A percentile compares a stretch with the other conserved stretches of the same genome.
Evolutionary conservation across 30 jellyfish, hydroid and myxozoan species (phyloP).

Genomic region (Aurelia sp.): DNA sequence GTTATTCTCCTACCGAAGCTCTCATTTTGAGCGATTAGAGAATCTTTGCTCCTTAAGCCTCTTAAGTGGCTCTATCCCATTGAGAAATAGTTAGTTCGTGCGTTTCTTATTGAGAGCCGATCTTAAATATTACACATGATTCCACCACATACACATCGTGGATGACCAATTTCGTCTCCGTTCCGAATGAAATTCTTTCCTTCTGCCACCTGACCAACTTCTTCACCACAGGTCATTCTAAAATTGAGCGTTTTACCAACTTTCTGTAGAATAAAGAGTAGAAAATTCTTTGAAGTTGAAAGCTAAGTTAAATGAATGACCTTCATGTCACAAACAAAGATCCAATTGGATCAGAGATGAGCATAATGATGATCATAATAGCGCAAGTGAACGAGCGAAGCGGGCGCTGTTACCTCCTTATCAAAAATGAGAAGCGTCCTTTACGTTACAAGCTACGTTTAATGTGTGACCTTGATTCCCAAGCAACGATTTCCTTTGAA

Average conservation of each 20-base stretch:
- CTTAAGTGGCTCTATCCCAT: conserved; percentile 54
- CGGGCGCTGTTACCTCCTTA: no score
- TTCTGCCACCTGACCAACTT: conserved; percentile 28
- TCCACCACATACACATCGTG: conserved; percentile 27
- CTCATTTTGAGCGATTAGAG: conserved; percentile 53
- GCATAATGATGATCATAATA: no score
- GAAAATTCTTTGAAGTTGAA: no score
- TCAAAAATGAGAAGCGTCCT: no score
- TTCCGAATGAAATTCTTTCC: conserved; percentile 32
- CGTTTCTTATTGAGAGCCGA: conserved; percentile 54
- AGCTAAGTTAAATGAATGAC: no score
- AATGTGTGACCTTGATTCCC: no score
- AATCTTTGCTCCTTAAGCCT: conserved; percentile 52
- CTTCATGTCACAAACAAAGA: no score
- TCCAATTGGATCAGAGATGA: no score
- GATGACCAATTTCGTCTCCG: conserved; percentile 15
- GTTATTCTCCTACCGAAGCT: conserved; percentile 46
- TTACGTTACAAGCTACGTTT: no score
- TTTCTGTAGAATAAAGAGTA: no score
- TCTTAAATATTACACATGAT: conserved; percentile 50
- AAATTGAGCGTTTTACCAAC: background rate
- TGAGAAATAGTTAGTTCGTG: conserved; percentile 47
- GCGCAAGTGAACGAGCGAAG: no score
- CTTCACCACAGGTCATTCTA: conserved; percentile 29
- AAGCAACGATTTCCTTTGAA: no score